Evolutionary conservation across 2,797 vertebrate species (phyloP).

Genomic region (Chaenodraco wilsoni): DNA sequence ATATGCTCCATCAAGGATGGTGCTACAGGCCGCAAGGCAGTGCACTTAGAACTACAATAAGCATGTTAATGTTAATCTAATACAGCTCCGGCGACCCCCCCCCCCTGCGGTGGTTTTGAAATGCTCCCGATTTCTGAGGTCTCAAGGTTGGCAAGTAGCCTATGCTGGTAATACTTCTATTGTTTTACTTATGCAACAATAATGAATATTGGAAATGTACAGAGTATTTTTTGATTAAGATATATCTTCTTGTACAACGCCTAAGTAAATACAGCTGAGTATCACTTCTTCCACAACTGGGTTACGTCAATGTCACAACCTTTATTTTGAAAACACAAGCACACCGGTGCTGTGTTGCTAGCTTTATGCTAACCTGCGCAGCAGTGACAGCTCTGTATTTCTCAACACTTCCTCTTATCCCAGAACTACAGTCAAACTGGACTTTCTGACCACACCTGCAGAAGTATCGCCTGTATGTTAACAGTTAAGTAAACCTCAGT

Average conservation of each 20-base stretch:
- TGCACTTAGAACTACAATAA: no score
- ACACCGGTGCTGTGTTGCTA: neutral
- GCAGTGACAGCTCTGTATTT: neutral
- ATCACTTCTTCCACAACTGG: neutral
- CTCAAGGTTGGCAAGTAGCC: no score
- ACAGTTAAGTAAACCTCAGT: neutral
- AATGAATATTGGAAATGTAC: neutral
- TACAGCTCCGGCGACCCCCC: no score
- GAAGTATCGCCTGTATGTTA: accelerated
- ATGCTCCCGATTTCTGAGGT: no score
- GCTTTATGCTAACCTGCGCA: neutral
- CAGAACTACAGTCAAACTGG: accelerated
- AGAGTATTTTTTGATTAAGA: neutral
- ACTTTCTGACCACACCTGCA: neutral
- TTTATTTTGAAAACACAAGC: conserved; percentile 41
- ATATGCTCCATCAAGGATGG: no score
- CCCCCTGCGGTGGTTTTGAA: no score
- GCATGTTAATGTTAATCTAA: no score
- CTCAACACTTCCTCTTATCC: accelerated
- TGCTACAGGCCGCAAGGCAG: no score
- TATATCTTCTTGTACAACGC: neutral
- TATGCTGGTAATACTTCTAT: neutral
- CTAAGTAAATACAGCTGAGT: neutral
- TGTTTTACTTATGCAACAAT: neutral
- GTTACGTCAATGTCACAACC: neutral